These are phyloP conservation scores for Mormoops blainvillei DNA, from an alignment of 2,113 vertebrate genomes.

Conservation along the genomic window DNA sequence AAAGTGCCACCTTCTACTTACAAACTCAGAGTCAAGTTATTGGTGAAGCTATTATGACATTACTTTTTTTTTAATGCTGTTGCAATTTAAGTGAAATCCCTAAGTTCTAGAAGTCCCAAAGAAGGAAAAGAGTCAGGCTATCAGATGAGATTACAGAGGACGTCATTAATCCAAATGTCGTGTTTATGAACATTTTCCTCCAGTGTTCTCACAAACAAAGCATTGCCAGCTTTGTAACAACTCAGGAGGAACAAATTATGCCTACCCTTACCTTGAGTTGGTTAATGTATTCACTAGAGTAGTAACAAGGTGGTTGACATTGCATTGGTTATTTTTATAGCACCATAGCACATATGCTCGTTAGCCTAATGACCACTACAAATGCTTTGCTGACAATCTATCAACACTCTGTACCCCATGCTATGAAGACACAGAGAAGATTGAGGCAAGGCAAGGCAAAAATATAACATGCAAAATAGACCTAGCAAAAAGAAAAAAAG, in stretches of 20 bases:
- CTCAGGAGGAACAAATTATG: conserved; percentile 9
- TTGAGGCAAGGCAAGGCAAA: neutral
- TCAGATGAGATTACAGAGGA: neutral
- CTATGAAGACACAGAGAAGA: neutral
- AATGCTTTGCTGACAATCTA: neutral
- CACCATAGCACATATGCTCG: neutral
- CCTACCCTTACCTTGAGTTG: neutral
- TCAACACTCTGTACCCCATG: neutral
- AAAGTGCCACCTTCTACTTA: neutral
- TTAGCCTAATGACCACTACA: conserved; percentile 31
- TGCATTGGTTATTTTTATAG: conserved; percentile 40
- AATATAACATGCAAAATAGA: neutral
- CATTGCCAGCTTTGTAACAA: neutral
- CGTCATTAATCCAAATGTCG: neutral
- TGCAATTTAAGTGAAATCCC: neutral
- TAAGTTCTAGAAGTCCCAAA: neutral
- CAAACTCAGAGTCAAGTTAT: neutral
- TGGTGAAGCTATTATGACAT: neutral
- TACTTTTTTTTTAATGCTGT: neutral
- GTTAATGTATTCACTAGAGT: conserved; percentile 22
- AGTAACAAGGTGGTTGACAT: conserved; percentile 26
- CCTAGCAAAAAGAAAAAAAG: neutral
- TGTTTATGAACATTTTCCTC: neutral
- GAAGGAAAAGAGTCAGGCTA: neutral
- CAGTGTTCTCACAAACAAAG: neutral